A percentile compares a stretch with the other conserved stretches of the same genome.
These are phyloP conservation scores for Trematomus bernacchii DNA, from an alignment of 2,797 vertebrate species.

Conservation along the genomic window DNA sequence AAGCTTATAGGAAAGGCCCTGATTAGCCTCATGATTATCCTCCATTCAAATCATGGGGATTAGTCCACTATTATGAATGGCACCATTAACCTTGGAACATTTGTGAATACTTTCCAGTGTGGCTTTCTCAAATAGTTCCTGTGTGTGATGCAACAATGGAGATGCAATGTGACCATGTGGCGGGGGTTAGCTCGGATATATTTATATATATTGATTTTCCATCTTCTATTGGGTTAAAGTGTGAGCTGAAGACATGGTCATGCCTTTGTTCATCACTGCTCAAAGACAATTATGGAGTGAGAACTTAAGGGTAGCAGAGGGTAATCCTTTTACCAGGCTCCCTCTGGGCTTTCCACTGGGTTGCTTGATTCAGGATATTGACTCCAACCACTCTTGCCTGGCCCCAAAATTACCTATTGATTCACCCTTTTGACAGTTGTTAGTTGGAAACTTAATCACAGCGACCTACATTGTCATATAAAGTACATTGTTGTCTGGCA, in stretches of 20 bases:
- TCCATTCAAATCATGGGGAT: slow-evolving; percentile 67
- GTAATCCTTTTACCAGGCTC: slow-evolving; percentile 85
- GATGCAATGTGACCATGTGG: slow-evolving; percentile 44
- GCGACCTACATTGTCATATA: slow-evolving; percentile 81
- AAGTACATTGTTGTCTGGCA: slow-evolving; percentile 68
- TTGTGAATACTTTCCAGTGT: slow-evolving; percentile 67
- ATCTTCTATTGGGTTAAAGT: slow-evolving; percentile 53
- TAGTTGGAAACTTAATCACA: slow-evolving; percentile 85
- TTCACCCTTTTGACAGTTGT: slow-evolving; percentile 86
- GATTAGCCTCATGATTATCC: slow-evolving; percentile 74
- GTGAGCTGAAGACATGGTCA: slow-evolving; percentile 67
- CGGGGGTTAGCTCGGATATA: slow-evolving; percentile 32
- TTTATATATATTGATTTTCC: slow-evolving; percentile 66
- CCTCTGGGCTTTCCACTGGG: slow-evolving; percentile 68
- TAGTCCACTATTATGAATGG: slow-evolving; percentile 65
- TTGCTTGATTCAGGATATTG: slow-evolving; percentile 79
- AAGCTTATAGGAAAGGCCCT: slow-evolving; percentile 66
- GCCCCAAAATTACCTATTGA: slow-evolving; percentile 86
- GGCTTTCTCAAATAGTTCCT: slow-evolving; percentile 55
- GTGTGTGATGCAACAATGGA: slow-evolving; percentile 55
- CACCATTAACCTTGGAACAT: slow-evolving; percentile 76
- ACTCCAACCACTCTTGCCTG: slow-evolving; percentile 78
- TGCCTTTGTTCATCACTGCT: slow-evolving; percentile 78
- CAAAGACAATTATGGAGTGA: slow-evolving; percentile 85
- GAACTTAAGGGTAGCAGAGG: slow-evolving; percentile 78